Evolutionary conservation across 2,888 invertebrate species (phyloP), one percentile per base, ranked within the genome.

Genomic region (Nymphalis urticae): DNA sequence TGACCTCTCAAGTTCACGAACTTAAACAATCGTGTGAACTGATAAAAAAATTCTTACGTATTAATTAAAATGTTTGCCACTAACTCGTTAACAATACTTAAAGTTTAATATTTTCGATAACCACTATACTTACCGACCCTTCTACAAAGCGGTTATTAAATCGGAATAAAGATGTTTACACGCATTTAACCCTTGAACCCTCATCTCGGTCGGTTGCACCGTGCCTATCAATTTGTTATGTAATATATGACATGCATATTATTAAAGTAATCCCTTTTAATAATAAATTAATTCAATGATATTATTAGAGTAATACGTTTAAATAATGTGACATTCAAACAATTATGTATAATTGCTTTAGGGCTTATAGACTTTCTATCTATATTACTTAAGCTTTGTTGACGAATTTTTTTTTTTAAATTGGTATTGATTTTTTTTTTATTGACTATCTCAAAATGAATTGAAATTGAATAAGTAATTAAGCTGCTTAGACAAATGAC

Each of bases 141-240:
- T 84, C 82, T 75, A 70, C 68, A 75, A 76, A 79, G 75, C 77
- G 75, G 81, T 86, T 88, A 88, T 86, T 88, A 85, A 85, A 84
- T 79, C 76, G 73, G 79, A 85, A 88, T 90, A 79, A 85, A 90
- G 87, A 87, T 89, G 88, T 89, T 90, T 88, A 84, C 84, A 84
- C 80, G 83, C 79, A 85, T 80, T 91, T 90, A 91, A 90, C 92
- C 90, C 89, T 86, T 90, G 82, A 78, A 80, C 88, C 79, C 68
- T 73, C 58, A 58, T 58, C 74, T 70, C 75, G 79, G 77, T 77
- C 85, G 81, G 80, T 47, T 54, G 50, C 63, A 60, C 42, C 61
- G 47, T 65, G 62, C 66, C 65, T 59, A 69, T 66, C 72, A 72
- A 71, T 71, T 72, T 72, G 69, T 72, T 62, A 62, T 62, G 51